Base-by-base conservation (phyloP, 2,797 vertebrate species). In the Telmatherina bonti region DNA sequence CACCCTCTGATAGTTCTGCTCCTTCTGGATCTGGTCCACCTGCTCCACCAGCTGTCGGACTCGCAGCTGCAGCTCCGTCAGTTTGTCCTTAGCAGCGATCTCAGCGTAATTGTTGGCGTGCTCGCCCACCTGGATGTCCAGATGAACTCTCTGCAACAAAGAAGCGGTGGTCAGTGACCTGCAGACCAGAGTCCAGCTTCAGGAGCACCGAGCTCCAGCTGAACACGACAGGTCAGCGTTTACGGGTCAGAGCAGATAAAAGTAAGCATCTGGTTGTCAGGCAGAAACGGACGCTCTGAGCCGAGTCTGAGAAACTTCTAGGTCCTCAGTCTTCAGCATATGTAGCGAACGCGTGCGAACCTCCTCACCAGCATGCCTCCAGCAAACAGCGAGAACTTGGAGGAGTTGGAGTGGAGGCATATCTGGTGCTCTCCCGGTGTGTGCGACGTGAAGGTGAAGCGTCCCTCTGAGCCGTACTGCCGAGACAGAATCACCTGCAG, bases 341-440 rank as follows among this genome's bases (percentile, higher is more conserved):
- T 51, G 20, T 47, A 24, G 11, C n/a, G 51, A 13, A 13, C 7
- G 13, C 2, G 26, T 12, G 4, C 24, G 2, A 12, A 15, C 18
- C 33, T 67, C 15, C 85, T 79, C 61, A 98, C 96, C 93, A 98
- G 89, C 96, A 97, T 96, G 72, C 96, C 96, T 66, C 96, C 96
- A 18, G 96, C 96, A 68, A 98, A 98, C 45, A 98, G 94, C n/a
- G 96, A 93, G 83, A 98, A 97, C 91, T 97, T 98, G 70, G 96
- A 96, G 49, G 96, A 98, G 91, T 98, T 98, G 60, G 96, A 98
- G 89, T 97, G 96, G 67, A 98, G 92, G 72, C 96, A 98, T 90
- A 98, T 98, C 93, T 98, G 96, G 88, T 99, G 97, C 71, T 99
- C 97, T 3, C 97, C 97, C 0, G 97, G 97, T 0, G 96, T 98